Conservation (phyloP, 2,797 vertebrate genomes). For the Rhynchonycteris naso region DNA sequence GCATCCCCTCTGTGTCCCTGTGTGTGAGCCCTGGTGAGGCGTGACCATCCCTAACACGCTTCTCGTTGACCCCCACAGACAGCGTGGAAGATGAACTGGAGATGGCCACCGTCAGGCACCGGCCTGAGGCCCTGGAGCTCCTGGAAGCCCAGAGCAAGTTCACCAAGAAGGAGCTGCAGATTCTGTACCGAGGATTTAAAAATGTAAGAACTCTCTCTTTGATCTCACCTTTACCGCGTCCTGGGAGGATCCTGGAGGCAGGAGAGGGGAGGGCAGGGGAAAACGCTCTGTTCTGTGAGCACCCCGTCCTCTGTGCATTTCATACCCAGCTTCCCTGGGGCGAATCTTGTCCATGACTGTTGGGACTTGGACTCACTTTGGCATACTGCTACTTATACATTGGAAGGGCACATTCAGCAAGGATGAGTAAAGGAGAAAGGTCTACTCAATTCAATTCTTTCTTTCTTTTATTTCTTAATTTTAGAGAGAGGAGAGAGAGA, state of each 20-base stretch:
- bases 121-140: constrained; percentile 96
- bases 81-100: constrained; percentile 99
- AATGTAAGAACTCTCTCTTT: constrained; percentile 90
- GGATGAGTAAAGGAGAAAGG: neutral
- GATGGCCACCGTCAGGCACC: constrained; percentile 96
- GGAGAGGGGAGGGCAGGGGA: neutral
- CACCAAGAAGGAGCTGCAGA: constrained; percentile 98
- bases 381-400: accelerated
- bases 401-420: neutral
- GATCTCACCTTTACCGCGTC: neutral
- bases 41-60: neutral
- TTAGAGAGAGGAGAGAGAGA: too few relatives aligned
- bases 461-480: too few relatives aligned
- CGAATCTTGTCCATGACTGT: neutral
- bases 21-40: neutral
- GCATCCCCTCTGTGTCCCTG: neutral
- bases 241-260: neutral
- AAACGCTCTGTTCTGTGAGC: neutral
- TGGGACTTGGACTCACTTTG: neutral
- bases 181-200: constrained; percentile 99
- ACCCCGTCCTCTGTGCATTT: accelerated
- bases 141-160: constrained; percentile 97
- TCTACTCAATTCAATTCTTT: neutral
- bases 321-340: neutral
- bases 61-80: constrained; percentile 88